Evolutionary conservation across 2,797 vertebrate genomes (phyloP).

Genomic region (Syngnathus acus): DNA sequence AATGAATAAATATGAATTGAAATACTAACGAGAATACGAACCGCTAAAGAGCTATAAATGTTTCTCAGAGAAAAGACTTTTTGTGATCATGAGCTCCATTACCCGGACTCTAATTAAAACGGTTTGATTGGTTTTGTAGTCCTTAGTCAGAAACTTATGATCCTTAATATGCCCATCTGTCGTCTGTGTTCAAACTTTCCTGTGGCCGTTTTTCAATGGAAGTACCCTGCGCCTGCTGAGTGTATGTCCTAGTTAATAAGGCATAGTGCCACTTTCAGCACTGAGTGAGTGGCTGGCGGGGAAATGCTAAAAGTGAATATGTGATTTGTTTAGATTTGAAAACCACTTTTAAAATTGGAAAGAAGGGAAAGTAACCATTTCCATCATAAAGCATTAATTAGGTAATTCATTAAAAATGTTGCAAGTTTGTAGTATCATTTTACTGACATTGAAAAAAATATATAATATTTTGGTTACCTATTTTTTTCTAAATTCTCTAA

Average conservation of each 20-base stretch:
- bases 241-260: not conserved
- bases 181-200: not conserved
- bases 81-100: constrained; percentile 5
- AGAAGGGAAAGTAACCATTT: too few relatives aligned
- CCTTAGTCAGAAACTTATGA: constrained; percentile 5
- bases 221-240: not conserved
- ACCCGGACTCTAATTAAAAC: not conserved
- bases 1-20: not conserved
- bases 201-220: not conserved
- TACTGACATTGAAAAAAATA: too few relatives aligned
- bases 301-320: too few relatives aligned
- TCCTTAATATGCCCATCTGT: not conserved
- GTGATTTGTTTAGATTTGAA: too few relatives aligned
- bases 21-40: not conserved
- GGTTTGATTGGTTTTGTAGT: constrained; percentile 2
- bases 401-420: too few relatives aligned
- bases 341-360: too few relatives aligned
- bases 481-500: too few relatives aligned
- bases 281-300: not conserved
- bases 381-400: too few relatives aligned
- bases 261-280: not conserved
- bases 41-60: not conserved
- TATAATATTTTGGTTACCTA: too few relatives aligned
- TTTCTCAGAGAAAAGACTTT: not conserved
- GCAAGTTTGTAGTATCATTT: too few relatives aligned